Base-by-base conservation (phyloP, 2,888 invertebrate species). In the Drosophila setosimentum region DNA sequence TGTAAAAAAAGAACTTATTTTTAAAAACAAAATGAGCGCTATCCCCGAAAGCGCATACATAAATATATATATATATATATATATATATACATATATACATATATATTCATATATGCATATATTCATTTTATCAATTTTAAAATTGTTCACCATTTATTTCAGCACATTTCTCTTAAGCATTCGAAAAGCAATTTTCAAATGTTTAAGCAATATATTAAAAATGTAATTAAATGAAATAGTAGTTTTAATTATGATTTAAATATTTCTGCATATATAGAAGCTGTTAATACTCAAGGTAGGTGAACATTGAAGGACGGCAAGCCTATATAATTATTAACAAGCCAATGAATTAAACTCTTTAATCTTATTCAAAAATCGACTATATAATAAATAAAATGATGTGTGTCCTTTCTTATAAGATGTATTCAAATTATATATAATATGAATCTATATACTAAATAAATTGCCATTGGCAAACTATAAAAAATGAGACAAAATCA, bases 11-110 rank as follows among this genome's bases (percentile, higher is more conserved):
- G 62, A 82, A 83, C 68, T 72, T 69, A 75, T 78, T 83, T 21
- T 81, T 61, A 48, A 48, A 76, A 59, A 66, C 33, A 78, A 77
- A 82, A 86, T 76, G 79, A 69, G 58, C 76, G 76, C 71, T 69
- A 79, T 71, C 82, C 65, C 80, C 61, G 62, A 78, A 72, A 58
- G 57, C 63, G 32, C 5, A 37, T 37, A 45, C 11, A 49, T 18
- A 45, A 45, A 37, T 32, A 16, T 16, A 51, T 29, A 29, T 60
- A 32, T 21, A 13, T n/a, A 49, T 18, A 6, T 49, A 32, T 24
- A 42, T 16, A 40, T 30, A 49, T 27, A 48, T n/a, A 11, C 45
- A 54, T 27, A 8, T 60, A 16, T 27, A 45, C 45, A 37, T 45
- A 54, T 27, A 8, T 60, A 16, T 27, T 37, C 45, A 37, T 45